phyloP scores from a whole-genome alignment of 2,797 vertebrate genomes.

The Parambassis ranga region DNA sequence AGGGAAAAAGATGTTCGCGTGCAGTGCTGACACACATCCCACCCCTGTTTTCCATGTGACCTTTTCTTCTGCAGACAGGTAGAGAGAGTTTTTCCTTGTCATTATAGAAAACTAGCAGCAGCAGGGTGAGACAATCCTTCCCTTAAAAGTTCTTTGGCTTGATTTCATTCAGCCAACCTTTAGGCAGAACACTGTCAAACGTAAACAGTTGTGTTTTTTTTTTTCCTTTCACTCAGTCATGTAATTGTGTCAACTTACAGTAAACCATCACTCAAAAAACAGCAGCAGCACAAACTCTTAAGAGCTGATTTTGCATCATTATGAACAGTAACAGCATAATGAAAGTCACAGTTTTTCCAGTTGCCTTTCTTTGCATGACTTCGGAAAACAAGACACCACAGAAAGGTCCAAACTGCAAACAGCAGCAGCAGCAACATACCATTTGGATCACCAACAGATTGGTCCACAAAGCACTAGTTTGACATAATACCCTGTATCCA shows the following conservation, averaged over 20 bases:
- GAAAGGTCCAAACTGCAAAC: slow-evolving; percentile 24
- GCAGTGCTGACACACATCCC: slow-evolving; percentile 52
- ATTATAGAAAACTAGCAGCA: slow-evolving; percentile 59
- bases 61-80: slow-evolving; percentile 61
- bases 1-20: slow-evolving; percentile 39
- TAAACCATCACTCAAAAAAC: slow-evolving; percentile 39
- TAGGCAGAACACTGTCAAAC: slow-evolving; percentile 21
- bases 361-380: slow-evolving; percentile 35
- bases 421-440: slow-evolving; percentile 30
- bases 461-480: slow-evolving; percentile 46
- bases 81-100: slow-evolving; percentile 51
- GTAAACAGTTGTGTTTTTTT: slow-evolving; percentile 44
- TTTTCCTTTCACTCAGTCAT: slow-evolving; percentile 23
- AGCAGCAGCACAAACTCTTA: slow-evolving; percentile 58
- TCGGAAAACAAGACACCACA: slow-evolving; percentile 24
- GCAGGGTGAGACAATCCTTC: slow-evolving; percentile 28
- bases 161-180: slow-evolving; percentile 31
- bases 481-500: slow-evolving; percentile 73
- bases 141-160: slow-evolving; percentile 30
- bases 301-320: slow-evolving; percentile 68
- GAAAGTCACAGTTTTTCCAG: slow-evolving; percentile 69
- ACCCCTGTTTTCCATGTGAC: slow-evolving; percentile 50
- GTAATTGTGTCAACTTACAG: slow-evolving; percentile 44
- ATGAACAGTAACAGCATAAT: slow-evolving; percentile 59
- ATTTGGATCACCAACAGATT: slow-evolving; percentile 45